Conservation (phyloP, 1,140 invertebrate species). For the Hesperophylax magnus region DNA sequence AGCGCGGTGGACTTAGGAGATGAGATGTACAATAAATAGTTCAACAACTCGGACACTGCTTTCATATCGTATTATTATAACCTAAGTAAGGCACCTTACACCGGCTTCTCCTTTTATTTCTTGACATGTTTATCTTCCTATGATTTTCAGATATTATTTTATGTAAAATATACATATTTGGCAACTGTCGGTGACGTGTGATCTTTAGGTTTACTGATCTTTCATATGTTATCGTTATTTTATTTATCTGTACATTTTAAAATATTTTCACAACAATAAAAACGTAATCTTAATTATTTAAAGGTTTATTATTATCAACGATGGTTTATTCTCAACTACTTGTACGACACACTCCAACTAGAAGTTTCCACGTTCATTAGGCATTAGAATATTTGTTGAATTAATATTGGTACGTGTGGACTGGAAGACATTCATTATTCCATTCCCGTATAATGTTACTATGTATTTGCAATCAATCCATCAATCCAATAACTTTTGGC, state of each 20-base stretch:
- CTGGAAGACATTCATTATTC: too few relatives aligned
- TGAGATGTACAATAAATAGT: conserved; percentile 26
- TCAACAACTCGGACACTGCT: conserved; percentile 46
- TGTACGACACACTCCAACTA: too few relatives aligned
- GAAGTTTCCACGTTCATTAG: too few relatives aligned
- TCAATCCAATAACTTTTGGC: background rate
- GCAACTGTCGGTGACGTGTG: conserved; percentile 18
- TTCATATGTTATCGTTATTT: conserved; percentile 19
- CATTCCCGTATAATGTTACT: too few relatives aligned
- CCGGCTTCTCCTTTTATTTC: background rate
- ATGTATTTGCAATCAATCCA: too few relatives aligned
- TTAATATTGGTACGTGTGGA: too few relatives aligned
- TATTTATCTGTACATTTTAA: conserved; percentile 31
- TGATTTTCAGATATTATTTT: background rate
- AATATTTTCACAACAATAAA: conserved; percentile 24
- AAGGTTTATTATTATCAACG: conserved; percentile 8
- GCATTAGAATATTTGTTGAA: too few relatives aligned
- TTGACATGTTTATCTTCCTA: conserved; percentile 13
- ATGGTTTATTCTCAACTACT: background rate
- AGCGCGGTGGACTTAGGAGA: conserved; percentile 21
- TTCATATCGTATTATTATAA: conserved; percentile 55
- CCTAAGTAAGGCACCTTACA: conserved; percentile 22
- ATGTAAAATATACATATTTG: conserved; percentile 39
- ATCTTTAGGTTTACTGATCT: background rate
- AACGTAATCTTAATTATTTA: conserved; percentile 1